Conservation (phyloP, 2,797 vertebrate species). For the Chromobotia macracanthus region DNA sequence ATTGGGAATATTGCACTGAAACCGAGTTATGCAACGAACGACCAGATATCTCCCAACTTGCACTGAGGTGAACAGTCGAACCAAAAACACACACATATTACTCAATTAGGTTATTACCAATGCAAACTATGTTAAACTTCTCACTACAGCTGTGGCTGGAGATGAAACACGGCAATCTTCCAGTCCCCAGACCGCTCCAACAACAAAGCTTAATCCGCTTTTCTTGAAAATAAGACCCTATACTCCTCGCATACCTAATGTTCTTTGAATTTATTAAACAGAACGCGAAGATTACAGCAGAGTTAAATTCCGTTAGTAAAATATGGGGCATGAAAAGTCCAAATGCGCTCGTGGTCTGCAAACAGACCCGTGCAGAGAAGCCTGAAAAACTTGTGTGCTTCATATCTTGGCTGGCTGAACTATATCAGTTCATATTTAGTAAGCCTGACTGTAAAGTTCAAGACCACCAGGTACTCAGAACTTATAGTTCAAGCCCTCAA, state of each 20-base stretch:
- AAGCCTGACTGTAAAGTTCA: constrained; percentile 34
- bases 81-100: constrained; percentile 41
- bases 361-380: not conserved
- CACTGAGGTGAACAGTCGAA: constrained; percentile 1
- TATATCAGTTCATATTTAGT: constrained; percentile 14
- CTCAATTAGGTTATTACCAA: constrained; percentile 56
- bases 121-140: constrained; percentile 59
- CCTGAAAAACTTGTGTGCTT: not conserved
- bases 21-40: constrained; percentile 50
- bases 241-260: constrained; percentile 45
- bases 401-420: constrained; percentile 22
- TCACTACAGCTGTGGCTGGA: constrained; percentile 50
- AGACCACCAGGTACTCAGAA: constrained; percentile 28
- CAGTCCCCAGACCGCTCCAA: constrained; percentile 38
- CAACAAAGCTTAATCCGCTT: constrained; percentile 50
- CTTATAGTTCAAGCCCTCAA: not conserved
- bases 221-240: constrained; percentile 42
- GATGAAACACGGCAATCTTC: constrained; percentile 51
- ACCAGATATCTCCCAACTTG: constrained; percentile 38
- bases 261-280: constrained; percentile 48
- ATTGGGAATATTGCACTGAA: constrained; percentile 50
- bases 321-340: constrained; percentile 11
- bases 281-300: constrained; percentile 28
- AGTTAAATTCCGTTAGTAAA: constrained; percentile 39
- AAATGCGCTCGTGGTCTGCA: not conserved